These are phyloP conservation scores for Charaxes varanes DNA, from an alignment of 1,140 invertebrate species.

Conservation along the genomic window DNA sequence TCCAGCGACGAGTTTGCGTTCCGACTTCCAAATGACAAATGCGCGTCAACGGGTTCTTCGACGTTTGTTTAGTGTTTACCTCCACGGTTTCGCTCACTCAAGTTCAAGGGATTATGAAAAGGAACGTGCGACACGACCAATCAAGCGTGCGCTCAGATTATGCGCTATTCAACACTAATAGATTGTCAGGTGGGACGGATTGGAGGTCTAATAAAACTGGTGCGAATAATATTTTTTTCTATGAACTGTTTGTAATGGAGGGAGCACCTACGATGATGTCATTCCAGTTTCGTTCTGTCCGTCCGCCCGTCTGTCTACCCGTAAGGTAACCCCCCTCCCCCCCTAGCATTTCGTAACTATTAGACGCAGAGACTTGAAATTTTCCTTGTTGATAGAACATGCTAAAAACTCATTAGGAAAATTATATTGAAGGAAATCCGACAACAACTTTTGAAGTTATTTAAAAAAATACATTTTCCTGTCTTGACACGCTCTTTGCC, in stretches of 20 bases:
- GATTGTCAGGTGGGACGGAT: conserved; percentile 16
- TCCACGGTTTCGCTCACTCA: conserved; percentile 50
- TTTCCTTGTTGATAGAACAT: too few relatives aligned
- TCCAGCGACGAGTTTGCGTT: conserved; percentile 39
- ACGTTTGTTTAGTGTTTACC: conserved; percentile 69
- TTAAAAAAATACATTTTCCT: too few relatives aligned
- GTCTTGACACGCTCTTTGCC: too few relatives aligned
- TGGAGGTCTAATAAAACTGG: not conserved
- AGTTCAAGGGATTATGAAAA: conserved; percentile 63
- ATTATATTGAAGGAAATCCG: too few relatives aligned
- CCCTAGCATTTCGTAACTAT: too few relatives aligned
- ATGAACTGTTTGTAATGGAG: conserved; percentile 15
- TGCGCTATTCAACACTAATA: conserved; percentile 1
- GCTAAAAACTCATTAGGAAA: too few relatives aligned
- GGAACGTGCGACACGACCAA: conserved; percentile 26
- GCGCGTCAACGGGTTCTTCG: conserved; percentile 56
- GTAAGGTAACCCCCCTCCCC: too few relatives aligned
- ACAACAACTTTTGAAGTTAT: too few relatives aligned
- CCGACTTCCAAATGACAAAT: conserved; percentile 60
- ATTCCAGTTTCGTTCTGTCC: too few relatives aligned
- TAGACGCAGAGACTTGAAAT: too few relatives aligned
- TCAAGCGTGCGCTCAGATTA: conserved; percentile 22
- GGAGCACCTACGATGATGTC: conserved; percentile 32
- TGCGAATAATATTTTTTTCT: conserved; percentile 4
- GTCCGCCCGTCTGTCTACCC: too few relatives aligned